Evolutionary conservation across 2,888 invertebrate genomes (phyloP), one percentile per base, ranked within the genome.

Genomic region (Dicyrtomina minuta): DNA sequence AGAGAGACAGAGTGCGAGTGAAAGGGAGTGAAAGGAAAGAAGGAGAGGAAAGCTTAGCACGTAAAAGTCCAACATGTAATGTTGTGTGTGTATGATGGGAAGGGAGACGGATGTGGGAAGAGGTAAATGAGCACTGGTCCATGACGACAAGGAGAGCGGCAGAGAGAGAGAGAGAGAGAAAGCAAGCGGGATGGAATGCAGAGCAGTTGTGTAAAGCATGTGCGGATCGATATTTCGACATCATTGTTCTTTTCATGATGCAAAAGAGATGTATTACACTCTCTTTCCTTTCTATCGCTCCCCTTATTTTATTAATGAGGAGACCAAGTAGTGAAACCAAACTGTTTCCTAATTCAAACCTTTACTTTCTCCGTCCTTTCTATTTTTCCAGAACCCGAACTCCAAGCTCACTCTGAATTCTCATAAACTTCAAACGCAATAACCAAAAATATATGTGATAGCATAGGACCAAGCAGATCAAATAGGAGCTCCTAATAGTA

Each of bases 171-270:
- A 15, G 22, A 53, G 39, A 27, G 22, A 24, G 27, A 49, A 41
- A 20, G 43, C 33, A 51, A 22, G 51, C 51, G 51, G 49, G 24
- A 61, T 22, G 61, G 26, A 61, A 39, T 58, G 58, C 58, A 58
- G 58, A n/a, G 2, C n/a, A 17, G 41, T n/a, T 39, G 58, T 62
- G 62, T 20, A 53, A 68, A 66, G 70, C 70, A 70, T 70, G 70
- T 70, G 70, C 67, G 67, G 71, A 65, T 71, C 71, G 68, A 71
- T 71, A 71, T 68, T 64, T 64, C 43, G 43, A 60, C 66, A 68
- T 68, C 68, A 68, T 71, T 69, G 69, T 69, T 69, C 64, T 65
- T 68, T 68, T 65, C 68, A 64, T 56, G 49, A 65, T 67, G 64
- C 60, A 62, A 65, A 71, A 58, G 46, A 62, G 68, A 55, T 62